Conservation (phyloP, 92 coral and sea anemone genomes). For the Phymanthus crucifer region DNA sequence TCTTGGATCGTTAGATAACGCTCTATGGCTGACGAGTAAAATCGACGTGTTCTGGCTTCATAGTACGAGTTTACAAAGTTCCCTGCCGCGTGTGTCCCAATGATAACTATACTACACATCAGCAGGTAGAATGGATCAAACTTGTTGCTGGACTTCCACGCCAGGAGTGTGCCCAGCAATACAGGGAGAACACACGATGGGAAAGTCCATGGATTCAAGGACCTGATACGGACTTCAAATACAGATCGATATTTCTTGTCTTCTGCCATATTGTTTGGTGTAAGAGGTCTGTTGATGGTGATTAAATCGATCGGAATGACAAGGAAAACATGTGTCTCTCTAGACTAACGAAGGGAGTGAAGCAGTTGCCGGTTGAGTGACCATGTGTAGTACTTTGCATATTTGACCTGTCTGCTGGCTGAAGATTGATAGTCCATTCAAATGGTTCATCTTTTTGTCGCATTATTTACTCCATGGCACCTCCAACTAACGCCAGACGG, state of each 20-base stretch:
- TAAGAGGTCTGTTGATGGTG: background rate
- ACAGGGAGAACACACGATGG: constrained; percentile 83
- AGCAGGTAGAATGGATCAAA: constrained; percentile 56
- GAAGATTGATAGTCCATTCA: background rate
- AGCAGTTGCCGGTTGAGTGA: background rate
- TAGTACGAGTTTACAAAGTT: constrained; percentile 79
- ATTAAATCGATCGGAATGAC: constrained; percentile 1
- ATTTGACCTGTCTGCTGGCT: background rate
- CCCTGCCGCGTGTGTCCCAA: constrained; percentile 89
- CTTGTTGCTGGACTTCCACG: constrained; percentile 66
- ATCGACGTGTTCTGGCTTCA: constrained; percentile 60
- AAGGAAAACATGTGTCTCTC: background rate
- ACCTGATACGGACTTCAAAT: constrained; percentile 33
- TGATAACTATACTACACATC: constrained; percentile 63
- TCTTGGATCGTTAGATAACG: constrained; percentile 53
- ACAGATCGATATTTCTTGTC: background rate
- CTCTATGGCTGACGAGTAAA: constrained; percentile 33
- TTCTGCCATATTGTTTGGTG: background rate
- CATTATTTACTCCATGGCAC: background rate
- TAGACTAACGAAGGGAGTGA: background rate
- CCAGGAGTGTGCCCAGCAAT: constrained; percentile 72
- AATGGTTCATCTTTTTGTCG: background rate
- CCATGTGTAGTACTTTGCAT: background rate
- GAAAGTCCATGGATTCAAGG: constrained; percentile 88
- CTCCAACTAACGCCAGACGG: no score